Evolutionary conservation across 2,113 vertebrate species (phyloP).

Genomic region (Zootoca vivipara): DNA sequence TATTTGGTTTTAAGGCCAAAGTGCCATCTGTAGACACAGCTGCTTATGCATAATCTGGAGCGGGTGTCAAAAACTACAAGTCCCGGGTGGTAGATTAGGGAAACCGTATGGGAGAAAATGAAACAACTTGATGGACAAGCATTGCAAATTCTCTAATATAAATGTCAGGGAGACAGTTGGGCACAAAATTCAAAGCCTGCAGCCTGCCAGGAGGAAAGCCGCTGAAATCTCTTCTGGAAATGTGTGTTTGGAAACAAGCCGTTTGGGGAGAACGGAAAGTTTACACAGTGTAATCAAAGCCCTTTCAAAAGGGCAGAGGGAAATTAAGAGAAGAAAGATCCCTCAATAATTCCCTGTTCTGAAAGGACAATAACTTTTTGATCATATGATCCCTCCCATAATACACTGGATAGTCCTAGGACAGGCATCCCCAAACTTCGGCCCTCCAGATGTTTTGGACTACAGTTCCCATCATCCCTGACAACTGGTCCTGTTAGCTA

Average conservation of each 20-base stretch:
- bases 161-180: constrained; percentile 59
- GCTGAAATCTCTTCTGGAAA: constrained; percentile 38
- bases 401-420: too few relatives aligned
- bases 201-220: constrained; percentile 51
- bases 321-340: constrained; percentile 28
- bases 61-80: constrained; percentile 39
- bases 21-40: constrained; percentile 15
- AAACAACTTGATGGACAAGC: constrained; percentile 47
- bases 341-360: constrained; percentile 18
- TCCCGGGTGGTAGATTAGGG: constrained; percentile 39
- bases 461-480: too few relatives aligned
- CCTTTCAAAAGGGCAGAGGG: constrained; percentile 37
- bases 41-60: constrained; percentile 26
- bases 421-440: too few relatives aligned
- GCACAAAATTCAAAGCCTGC: constrained; percentile 53
- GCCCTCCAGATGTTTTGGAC: too few relatives aligned
- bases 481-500: too few relatives aligned
- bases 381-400: background rate
- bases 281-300: constrained; percentile 41
- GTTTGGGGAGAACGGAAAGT: constrained; percentile 35
- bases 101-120: constrained; percentile 56
- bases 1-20: background rate
- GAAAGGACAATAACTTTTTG: background rate
- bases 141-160: constrained; percentile 63
- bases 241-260: constrained; percentile 45